Percentiles rank a stretch among this genome's conserved stretches.
phyloP scores from a whole-genome alignment of 2,888 invertebrate species.

The Lochmaea capreae region DNA sequence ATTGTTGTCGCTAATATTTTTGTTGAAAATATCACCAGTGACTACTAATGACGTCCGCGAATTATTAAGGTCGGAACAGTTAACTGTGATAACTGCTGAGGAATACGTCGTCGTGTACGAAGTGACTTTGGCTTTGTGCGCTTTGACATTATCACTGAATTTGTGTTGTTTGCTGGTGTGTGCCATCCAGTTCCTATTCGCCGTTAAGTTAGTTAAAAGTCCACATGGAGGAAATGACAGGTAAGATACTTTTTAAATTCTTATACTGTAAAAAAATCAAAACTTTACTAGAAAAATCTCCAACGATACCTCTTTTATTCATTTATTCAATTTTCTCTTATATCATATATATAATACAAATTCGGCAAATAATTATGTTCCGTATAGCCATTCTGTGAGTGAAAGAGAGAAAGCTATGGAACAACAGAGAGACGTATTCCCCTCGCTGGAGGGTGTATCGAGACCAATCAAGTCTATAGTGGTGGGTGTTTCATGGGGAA shows the following conservation, averaged over 20 bases:
- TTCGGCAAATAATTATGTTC: too few relatives aligned
- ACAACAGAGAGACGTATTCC: too few relatives aligned
- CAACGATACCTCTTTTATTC: too few relatives aligned
- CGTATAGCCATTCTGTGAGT: too few relatives aligned
- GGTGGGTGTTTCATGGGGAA: too few relatives aligned
- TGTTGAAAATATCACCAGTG: constrained; percentile 85
- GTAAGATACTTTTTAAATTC: constrained; percentile 59
- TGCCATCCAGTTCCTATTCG: constrained; percentile 93
- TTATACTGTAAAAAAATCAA: neutral
- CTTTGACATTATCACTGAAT: constrained; percentile 88
- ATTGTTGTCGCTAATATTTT: constrained; percentile 84
- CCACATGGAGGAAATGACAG: constrained; percentile 80
- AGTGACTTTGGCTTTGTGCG: constrained; percentile 90
- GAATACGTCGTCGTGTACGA: constrained; percentile 91
- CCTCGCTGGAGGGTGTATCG: too few relatives aligned
- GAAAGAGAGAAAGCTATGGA: too few relatives aligned
- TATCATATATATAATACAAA: too few relatives aligned
- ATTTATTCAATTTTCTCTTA: too few relatives aligned
- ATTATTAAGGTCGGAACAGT: constrained; percentile 69
- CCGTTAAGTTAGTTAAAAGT: constrained; percentile 90
- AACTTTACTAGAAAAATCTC: neutral
- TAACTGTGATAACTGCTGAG: constrained; percentile 74
- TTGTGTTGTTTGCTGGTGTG: constrained; percentile 93
- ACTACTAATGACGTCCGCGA: constrained; percentile 70
- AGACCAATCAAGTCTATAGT: too few relatives aligned